phyloP scores from a whole-genome alignment of 2,797 vertebrate genomes.

The Prunella strophiata region DNA sequence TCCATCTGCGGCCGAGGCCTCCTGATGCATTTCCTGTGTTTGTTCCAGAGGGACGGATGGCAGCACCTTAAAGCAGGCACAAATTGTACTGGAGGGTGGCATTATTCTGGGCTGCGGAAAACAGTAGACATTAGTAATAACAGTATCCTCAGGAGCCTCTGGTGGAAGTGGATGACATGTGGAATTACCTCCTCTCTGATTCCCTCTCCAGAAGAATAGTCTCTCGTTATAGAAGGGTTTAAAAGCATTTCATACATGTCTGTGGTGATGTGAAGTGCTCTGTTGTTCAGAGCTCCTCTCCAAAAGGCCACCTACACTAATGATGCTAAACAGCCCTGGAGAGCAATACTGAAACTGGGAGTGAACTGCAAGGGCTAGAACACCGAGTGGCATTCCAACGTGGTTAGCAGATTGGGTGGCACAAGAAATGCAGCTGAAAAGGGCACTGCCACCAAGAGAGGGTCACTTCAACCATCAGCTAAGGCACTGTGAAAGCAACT shows the following conservation, averaged over 20 bases:
- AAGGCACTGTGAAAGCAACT: neutral
- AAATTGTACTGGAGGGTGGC: slow-evolving; percentile 62
- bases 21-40: slow-evolving; percentile 82
- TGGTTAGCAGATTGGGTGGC: neutral
- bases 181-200: neutral
- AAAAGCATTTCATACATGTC: neutral
- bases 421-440: neutral
- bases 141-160: slow-evolving; percentile 27
- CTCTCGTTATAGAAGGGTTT: neutral
- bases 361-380: neutral
- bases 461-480: neutral
- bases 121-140: slow-evolving; percentile 16
- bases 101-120: slow-evolving; percentile 60
- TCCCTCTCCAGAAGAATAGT: neutral
- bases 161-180: slow-evolving; percentile 21
- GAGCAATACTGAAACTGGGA: neutral
- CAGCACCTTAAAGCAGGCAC: slow-evolving; percentile 71
- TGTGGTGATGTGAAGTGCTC: neutral
- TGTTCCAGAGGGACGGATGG: slow-evolving; percentile 78
- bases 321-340: rapidly evolving
- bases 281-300: neutral
- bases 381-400: rapidly evolving
- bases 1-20: slow-evolving; percentile 70
- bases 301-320: neutral
- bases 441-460: neutral